These are phyloP conservation scores for Latrodectus hesperus DNA, from an alignment of 2,888 invertebrate genomes.

Conservation along the genomic window DNA sequence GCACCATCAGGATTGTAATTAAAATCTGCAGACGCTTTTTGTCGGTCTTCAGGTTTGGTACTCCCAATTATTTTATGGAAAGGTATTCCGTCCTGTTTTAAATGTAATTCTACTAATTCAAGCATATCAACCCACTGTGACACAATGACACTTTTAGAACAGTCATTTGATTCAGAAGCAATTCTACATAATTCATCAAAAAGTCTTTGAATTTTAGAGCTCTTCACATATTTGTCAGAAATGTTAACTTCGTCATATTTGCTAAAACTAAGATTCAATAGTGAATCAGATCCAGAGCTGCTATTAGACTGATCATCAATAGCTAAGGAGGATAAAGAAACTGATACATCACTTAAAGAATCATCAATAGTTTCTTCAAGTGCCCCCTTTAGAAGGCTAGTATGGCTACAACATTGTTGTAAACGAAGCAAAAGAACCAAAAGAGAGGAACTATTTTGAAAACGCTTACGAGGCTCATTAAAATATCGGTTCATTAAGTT, in stretches of 20 bases:
- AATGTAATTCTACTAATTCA: slow-evolving; percentile 81
- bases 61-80: slow-evolving; percentile 84
- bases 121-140: slow-evolving; percentile 95
- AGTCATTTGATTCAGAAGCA: slow-evolving; percentile 11
- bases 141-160: slow-evolving; percentile 80
- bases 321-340: slow-evolving; percentile 19
- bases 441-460: not conserved
- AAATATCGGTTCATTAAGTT: slow-evolving; percentile 11
- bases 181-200: slow-evolving; percentile 26
- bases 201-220: slow-evolving; percentile 39
- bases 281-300: not conserved
- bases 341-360: slow-evolving; percentile 15
- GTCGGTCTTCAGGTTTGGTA: slow-evolving; percentile 83
- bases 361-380: not conserved
- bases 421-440: slow-evolving; percentile 83
- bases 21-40: slow-evolving; percentile 82
- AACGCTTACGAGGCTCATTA: not conserved
- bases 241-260: not conserved
- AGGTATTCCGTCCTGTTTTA: slow-evolving; percentile 78
- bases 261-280: slow-evolving; percentile 25
- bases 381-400: slow-evolving; percentile 79
- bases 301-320: not conserved
- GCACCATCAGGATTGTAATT: slow-evolving; percentile 80
- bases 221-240: slow-evolving; percentile 1
- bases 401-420: slow-evolving; percentile 92